A percentile compares a stretch with the other conserved stretches of the same genome.
These are phyloP conservation scores for Eulacestoma nigropectus DNA, from an alignment of 2,113 vertebrate species.

Conservation along the genomic window DNA sequence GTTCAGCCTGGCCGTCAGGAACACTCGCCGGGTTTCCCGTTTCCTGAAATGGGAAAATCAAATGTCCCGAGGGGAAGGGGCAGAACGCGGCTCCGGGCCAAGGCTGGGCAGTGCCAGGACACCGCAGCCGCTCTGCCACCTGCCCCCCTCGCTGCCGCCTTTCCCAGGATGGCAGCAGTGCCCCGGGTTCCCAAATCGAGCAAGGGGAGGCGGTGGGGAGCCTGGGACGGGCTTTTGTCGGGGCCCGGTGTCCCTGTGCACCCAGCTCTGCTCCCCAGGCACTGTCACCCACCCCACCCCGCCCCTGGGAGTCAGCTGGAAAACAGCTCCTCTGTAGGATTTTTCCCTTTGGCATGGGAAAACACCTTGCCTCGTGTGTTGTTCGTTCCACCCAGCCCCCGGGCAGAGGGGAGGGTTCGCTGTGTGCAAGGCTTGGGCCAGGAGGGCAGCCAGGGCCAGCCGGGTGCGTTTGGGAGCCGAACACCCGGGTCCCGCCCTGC, in stretches of 20 bases:
- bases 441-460: not conserved
- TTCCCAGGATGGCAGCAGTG: not conserved
- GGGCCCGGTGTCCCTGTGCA: no score
- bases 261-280: not conserved
- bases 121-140: not conserved
- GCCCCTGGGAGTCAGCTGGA: no score
- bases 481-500: not conserved
- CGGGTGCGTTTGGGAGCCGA: not conserved
- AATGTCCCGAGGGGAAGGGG: not conserved
- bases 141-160: fast-evolving
- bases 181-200: fast-evolving
- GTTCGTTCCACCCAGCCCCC: not conserved
- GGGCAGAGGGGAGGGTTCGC: not conserved
- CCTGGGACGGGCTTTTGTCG: not conserved
- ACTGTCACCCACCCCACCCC: no score
- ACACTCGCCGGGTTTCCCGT: conserved; percentile 81
- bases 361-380: fast-evolving
- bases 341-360: not conserved
- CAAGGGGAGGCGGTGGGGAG: not conserved
- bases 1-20: conserved; percentile 83
- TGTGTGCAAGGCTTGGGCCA: no score
- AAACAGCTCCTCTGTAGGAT: not conserved
- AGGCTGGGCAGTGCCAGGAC: not conserved
- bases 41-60: conserved; percentile 71
- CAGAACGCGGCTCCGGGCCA: not conserved